Base-by-base conservation (phyloP, 1,140 invertebrate species). In the Megathymus violae region DNA sequence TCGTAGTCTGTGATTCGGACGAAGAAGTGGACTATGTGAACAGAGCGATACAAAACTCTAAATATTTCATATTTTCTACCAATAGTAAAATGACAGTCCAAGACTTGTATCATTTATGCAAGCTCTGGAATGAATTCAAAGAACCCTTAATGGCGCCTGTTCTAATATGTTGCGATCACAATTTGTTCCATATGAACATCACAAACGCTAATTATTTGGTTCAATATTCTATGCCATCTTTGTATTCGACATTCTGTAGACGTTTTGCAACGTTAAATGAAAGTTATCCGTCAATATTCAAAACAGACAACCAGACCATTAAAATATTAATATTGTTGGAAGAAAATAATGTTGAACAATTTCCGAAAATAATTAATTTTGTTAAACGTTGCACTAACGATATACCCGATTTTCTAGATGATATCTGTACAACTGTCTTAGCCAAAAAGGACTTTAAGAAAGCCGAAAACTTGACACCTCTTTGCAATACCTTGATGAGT, bases 341-440 rank as follows among this genome's bases (percentile, higher is more conserved):
- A 47, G 82, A 85, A 4, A 65, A 16, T 9, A 86, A 90, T 38
- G 54, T 73, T 3, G 80, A 85, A 67, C 87, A 89, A 40, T 62
- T 91, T 16, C 89, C 89, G 3, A 91, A 89, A 69, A 85, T 91
- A 13, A 34, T 90, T 1, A 72, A 87, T 66, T 91, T 90, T 61
- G 69, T 91, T 0, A 88, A 83, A 73, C 72, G 90, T 56, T 91
- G 82, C 64, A 79, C 76, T 0, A 59, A 73, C 11, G 67, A 82
- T 10, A 36, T 89, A 1, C 85, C 88, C 0, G 48, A 67, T 4
- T 51, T 64, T 15, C 62, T 91, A 34, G 64, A 82, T 27, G 50
- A 65, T 1, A 54, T 91, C 16, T 71, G 72, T n/a, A 38, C 64
- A 2, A 69, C 68, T 9, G 68, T 91, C 63, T 56, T 85, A 27